phyloP scores from a whole-genome alignment of 2,113 vertebrate species.

The Trochalopteron elliotii region DNA sequence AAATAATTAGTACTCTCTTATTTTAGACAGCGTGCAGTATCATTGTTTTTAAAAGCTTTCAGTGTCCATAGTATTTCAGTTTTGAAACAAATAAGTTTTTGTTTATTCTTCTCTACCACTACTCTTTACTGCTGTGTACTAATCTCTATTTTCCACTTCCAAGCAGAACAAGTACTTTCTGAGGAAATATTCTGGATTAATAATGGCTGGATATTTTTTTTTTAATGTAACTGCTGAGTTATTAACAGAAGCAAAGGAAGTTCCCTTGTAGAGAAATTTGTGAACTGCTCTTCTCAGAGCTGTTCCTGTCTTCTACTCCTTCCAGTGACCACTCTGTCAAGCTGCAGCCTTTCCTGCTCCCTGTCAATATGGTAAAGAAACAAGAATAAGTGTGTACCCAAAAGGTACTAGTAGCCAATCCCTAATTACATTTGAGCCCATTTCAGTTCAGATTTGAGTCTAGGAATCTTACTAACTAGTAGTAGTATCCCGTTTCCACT shows the following conservation, averaged over 20 bases:
- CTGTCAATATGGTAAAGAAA: neutral
- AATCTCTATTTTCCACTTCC: neutral
- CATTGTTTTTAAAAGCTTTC: neutral
- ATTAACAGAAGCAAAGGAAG: neutral
- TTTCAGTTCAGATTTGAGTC: neutral
- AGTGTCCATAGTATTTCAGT: neutral
- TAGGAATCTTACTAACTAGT: neutral
- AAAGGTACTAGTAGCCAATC: neutral
- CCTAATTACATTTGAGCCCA: neutral
- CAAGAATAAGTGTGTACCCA: neutral
- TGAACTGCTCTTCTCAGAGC: neutral
- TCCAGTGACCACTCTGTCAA: neutral
- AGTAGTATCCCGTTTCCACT: neutral
- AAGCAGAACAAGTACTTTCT: neutral
- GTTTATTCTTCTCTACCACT: neutral
- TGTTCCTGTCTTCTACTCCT: neutral
- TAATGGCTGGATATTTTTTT: neutral
- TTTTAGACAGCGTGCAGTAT: neutral
- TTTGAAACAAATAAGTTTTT: neutral
- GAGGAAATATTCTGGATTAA: neutral
- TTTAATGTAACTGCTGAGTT: neutral
- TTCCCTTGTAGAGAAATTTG: neutral
- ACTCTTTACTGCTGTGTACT: neutral
- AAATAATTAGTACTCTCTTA: neutral
- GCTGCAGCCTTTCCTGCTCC: neutral